A percentile compares a stretch with the other conserved stretches of the same genome.
Conservation (phyloP, 2,888 invertebrate species). For the Ischnus inquisitorius region DNA sequence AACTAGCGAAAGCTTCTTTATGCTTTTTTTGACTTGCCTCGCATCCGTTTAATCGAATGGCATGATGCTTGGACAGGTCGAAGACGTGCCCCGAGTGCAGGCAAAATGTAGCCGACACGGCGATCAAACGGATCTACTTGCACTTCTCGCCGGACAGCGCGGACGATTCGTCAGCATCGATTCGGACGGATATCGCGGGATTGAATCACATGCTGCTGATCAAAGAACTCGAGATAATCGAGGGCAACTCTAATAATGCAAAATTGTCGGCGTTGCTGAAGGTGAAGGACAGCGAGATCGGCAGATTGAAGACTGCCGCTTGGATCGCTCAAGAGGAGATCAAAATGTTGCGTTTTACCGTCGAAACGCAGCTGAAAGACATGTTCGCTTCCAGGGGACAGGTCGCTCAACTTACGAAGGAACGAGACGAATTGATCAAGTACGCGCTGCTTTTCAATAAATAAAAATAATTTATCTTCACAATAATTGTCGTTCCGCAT, state of each 20-base stretch:
- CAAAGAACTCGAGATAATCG: constrained; percentile 61
- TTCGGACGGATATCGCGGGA: constrained; percentile 49
- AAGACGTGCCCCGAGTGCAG: constrained; percentile 64
- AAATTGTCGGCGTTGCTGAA: constrained; percentile 47
- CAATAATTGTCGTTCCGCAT: background rate
- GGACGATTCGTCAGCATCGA: constrained; percentile 26
- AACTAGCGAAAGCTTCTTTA: background rate
- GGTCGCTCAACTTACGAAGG: constrained; percentile 39
- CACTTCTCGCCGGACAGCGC: constrained; percentile 46
- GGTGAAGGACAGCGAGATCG: constrained; percentile 46
- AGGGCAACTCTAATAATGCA: constrained; percentile 59
- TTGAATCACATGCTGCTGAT: constrained; percentile 60
- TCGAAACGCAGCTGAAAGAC: constrained; percentile 36
- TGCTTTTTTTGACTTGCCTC: background rate
- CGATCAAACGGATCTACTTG: constrained; percentile 53
- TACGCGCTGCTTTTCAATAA: background rate
- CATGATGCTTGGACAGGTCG: constrained; percentile 31
- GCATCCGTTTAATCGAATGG: background rate
- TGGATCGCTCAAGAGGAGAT: constrained; percentile 33
- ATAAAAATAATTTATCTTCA: background rate
- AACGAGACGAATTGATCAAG: constrained; percentile 53
- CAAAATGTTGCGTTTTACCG: constrained; percentile 35
- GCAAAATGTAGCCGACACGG: constrained; percentile 44
- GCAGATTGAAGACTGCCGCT: constrained; percentile 37
- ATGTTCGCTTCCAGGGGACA: constrained; percentile 33